Percentiles rank a stretch among this genome's conserved stretches.
Conservation (phyloP, 2,797 vertebrate species). For the Pipistrellus kuhlii region DNA sequence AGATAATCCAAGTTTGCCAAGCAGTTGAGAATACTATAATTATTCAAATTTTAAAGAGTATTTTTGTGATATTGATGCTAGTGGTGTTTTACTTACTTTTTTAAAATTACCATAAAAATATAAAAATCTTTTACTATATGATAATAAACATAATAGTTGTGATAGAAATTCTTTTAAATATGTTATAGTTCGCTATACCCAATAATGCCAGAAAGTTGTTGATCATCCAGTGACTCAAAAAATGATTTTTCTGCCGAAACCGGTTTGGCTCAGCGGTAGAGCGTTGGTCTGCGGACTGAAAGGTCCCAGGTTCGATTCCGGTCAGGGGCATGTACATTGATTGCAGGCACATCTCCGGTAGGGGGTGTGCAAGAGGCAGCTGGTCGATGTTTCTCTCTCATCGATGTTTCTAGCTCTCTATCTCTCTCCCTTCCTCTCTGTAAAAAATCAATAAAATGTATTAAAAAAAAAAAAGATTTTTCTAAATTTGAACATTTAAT, state of each 20-base stretch:
- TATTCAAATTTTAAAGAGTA: conserved; percentile 22
- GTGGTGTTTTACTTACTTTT: conserved; percentile 51
- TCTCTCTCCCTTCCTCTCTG: too few relatives aligned
- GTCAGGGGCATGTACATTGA: too few relatives aligned
- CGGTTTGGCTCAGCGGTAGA: too few relatives aligned
- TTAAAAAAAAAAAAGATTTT: conserved; percentile 21
- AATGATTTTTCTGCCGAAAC: conserved; percentile 20
- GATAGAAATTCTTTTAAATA: not conserved
- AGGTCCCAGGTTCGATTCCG: too few relatives aligned
- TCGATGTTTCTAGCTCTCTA: too few relatives aligned
- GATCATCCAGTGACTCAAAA: not conserved
- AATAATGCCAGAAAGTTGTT: conserved; percentile 25
- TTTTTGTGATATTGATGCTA: conserved; percentile 22
- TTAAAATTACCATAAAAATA: not conserved
- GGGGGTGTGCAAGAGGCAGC: too few relatives aligned
- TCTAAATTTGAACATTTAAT: conserved; percentile 18
- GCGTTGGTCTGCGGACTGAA: too few relatives aligned
- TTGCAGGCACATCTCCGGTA: too few relatives aligned
- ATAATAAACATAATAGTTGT: not conserved
- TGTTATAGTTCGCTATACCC: not conserved
- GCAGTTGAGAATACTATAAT: conserved; percentile 1
- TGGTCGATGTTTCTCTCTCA: too few relatives aligned
- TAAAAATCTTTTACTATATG: not conserved
- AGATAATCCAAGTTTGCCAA: not conserved
- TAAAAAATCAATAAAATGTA: too few relatives aligned